Base-by-base conservation (phyloP, 2,797 vertebrate species). In the Pipistrellus kuhlii region DNA sequence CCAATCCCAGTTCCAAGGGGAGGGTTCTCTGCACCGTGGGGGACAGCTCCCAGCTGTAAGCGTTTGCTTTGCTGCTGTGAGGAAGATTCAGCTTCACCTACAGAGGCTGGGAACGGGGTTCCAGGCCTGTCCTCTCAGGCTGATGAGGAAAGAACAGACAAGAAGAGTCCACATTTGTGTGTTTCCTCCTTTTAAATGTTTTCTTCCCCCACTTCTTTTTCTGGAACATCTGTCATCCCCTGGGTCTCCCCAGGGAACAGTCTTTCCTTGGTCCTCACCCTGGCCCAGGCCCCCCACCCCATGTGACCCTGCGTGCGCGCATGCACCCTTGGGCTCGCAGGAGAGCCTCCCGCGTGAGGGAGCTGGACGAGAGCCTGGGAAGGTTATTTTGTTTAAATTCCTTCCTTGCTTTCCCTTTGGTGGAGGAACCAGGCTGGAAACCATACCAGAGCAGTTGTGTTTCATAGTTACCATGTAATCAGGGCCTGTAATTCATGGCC, bases 341-440 rank as follows among this genome's bases (percentile, higher is more conserved):
- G 88, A 73, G 71, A 25, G 44, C 30, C 76, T 83, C 69, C 82
- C 86, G 91, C 41, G 9, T 11, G 71, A 93, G 85, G 87, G 92
- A 96, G 85, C 93, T 83, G 95, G 96, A 96, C 25, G 48, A 87
- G 80, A 82, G 94, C 95, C 96, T 77, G n/a, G 90, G 89, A 80
- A 90, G 62, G 91, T 95, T 86, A 59, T 77, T 96, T 81, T 94
- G 93, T 89, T 94, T 94, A 90, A 96, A 96, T 96, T 97, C 93
- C 94, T 97, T 75, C 93, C 96, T 96, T 97, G 90, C 96, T 95
- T 95, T 95, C 95, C 72, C 88, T 96, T 95, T 93, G 96, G 96
- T 59, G 53, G 89, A 81, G 92, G 88, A 96, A 71, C 85, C 93
- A 94, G 96, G 44, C 86, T 97, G 91, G 95, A 95, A 92, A 94